Percentiles rank a stretch among this genome's conserved stretches.
phyloP scores from a whole-genome alignment of 2,888 invertebrate genomes.

The Argyresthia albistria region DNA sequence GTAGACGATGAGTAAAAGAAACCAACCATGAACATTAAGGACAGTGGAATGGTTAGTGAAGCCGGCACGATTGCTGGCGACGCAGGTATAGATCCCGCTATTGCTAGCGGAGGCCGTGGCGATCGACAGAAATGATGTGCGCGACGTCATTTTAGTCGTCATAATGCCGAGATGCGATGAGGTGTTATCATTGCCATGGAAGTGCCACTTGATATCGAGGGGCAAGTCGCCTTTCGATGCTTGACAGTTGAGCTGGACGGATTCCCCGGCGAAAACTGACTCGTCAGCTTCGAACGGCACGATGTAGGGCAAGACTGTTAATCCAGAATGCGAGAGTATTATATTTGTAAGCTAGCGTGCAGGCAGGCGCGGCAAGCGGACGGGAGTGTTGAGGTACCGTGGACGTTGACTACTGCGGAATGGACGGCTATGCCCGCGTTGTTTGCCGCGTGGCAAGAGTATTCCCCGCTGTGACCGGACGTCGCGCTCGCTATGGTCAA shows the following conservation, averaged over 20 bases:
- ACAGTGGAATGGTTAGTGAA: slow-evolving; percentile 76
- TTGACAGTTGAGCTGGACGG: slow-evolving; percentile 78
- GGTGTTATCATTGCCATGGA: slow-evolving; percentile 75
- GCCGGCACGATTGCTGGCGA: slow-evolving; percentile 81
- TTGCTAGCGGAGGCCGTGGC: slow-evolving; percentile 78
- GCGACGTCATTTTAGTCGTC: slow-evolving; percentile 76
- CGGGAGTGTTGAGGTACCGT: slow-evolving; percentile 68
- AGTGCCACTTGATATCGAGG: slow-evolving; percentile 81
- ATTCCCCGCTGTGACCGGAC: slow-evolving; percentile 79
- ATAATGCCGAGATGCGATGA: slow-evolving; percentile 74
- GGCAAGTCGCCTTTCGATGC: slow-evolving; percentile 84
- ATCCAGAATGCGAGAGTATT: slow-evolving; percentile 56
- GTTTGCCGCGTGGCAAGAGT: slow-evolving; percentile 79
- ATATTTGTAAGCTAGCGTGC: slow-evolving; percentile 45
- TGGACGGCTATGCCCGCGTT: slow-evolving; percentile 76
- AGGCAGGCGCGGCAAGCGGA: slow-evolving; percentile 34
- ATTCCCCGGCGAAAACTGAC: slow-evolving; percentile 79
- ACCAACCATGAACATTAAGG: slow-evolving; percentile 71
- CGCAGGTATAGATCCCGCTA: slow-evolving; percentile 84
- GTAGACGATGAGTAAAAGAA: slow-evolving; percentile 30
- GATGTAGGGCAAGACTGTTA: slow-evolving; percentile 78
- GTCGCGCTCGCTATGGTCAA: slow-evolving; percentile 75
- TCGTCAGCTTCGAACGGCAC: slow-evolving; percentile 77
- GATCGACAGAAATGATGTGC: slow-evolving; percentile 81
- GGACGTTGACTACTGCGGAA: slow-evolving; percentile 75